Base-by-base conservation (phyloP, 1,140 invertebrate genomes). In the Neodiprion fabricii region DNA sequence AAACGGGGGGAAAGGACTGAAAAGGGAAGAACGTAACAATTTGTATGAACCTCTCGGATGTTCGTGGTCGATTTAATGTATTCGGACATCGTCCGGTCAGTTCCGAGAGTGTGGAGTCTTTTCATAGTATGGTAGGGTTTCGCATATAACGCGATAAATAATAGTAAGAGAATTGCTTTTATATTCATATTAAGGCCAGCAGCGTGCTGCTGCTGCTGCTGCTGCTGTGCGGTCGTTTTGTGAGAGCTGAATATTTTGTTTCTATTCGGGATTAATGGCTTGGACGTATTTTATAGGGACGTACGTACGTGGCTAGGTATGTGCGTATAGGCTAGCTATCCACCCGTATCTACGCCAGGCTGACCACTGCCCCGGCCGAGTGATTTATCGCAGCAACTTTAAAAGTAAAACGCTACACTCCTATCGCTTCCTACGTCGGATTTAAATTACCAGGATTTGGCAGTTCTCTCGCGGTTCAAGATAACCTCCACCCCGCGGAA, bases 201-300 rank as follows among this genome's bases (percentile, higher is more conserved):
- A 14, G 53, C 53, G n/a, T 11, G 53, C 53, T 40, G 72, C 79
- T 73, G 72, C 75, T 69, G 79, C 77, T 72, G 77, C 77, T 40
- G 28, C 28, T 40, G 28, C 28, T 5, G 75, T 81, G 83, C 67
- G 83, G 84, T 86, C 85, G 81, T 85, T 87, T 83, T 84, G 77
- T 79, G 81, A 66, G 48, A 65, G 73, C 74, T 74, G 85, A 87
- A 88, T 88, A 86, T 87, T 88, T 88, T 87, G 80, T 81, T 87
- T 85, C 85, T 83, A 87, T 88, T 88, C 85, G 85, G 85, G 83
- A 88, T 88, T 88, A 88, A 88, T 88, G 87, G 87, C 83, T 87
- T 77, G 87, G 82, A 88, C 83, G 83, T 86, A 87, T 86, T 88
- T 87, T 87, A 88, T 88, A 87, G 86, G 83, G 85, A 80, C 77